A percentile compares a stretch with the other conserved stretches of the same genome.
phyloP scores from a whole-genome alignment of 2,113 vertebrate genomes.

The Urocynchramus pylzowi region DNA sequence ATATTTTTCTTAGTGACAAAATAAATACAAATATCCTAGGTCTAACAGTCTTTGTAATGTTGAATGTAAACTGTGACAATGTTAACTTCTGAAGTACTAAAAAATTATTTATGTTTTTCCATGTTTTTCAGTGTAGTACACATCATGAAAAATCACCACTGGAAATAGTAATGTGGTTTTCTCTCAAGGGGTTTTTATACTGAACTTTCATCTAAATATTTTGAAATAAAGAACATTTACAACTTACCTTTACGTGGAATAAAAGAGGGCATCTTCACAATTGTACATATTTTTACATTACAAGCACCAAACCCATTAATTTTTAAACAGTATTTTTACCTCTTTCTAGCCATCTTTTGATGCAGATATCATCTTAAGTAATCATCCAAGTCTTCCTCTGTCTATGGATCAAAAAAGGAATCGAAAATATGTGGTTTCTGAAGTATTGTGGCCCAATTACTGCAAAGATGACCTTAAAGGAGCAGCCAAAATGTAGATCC shows the following conservation, averaged over 20 bases:
- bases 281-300: background rate
- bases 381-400: background rate
- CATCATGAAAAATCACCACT: background rate
- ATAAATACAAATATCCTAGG: background rate
- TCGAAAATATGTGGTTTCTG: background rate
- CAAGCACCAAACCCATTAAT: background rate
- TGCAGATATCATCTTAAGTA: background rate
- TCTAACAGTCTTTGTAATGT: background rate
- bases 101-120: background rate
- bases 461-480: background rate
- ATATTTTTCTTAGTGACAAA: background rate
- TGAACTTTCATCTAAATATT: background rate
- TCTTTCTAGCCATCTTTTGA: background rate
- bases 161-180: background rate
- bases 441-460: background rate
- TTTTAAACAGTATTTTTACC: background rate
- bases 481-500: background rate
- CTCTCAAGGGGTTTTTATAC: background rate
- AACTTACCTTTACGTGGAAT: background rate
- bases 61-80: background rate
- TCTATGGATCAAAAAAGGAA: background rate
- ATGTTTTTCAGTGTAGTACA: background rate
- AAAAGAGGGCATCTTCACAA: background rate
- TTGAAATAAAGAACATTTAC: background rate
- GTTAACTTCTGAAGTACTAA: background rate